phyloP scores from a whole-genome alignment of 2,888 invertebrate genomes.

The Andrena chrysosceles region DNA sequence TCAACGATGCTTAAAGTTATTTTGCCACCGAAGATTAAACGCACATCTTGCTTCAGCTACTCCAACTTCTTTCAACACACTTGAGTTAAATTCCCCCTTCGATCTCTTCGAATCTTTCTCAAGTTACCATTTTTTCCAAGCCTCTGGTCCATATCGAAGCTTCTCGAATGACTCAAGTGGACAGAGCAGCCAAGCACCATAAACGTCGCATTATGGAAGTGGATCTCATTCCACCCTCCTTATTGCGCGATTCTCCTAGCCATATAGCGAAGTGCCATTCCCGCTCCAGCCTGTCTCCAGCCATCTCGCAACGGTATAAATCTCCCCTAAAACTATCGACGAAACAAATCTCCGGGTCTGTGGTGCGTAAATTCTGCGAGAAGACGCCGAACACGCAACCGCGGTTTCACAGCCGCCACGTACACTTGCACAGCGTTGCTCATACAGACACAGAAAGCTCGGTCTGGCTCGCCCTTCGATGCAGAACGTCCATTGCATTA shows the following conservation, averaged over 20 bases:
- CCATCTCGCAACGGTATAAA: constrained; percentile 16
- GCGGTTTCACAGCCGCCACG: neutral
- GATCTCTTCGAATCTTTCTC: neutral
- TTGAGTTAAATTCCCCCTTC: neutral
- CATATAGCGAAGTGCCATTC: neutral
- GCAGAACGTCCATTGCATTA: constrained; percentile 77
- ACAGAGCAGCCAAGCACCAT: neutral
- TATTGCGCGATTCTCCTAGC: neutral
- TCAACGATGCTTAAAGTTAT: no score
- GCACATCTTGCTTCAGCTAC: no score
- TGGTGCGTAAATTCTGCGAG: constrained; percentile 51
- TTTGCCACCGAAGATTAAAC: no score
- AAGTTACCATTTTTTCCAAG: neutral
- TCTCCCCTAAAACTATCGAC: constrained; percentile 27
- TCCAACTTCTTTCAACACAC: neutral
- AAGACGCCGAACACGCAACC: neutral
- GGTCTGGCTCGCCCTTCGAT: constrained; percentile 46
- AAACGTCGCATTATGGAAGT: constrained; percentile 10
- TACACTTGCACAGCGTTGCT: neutral
- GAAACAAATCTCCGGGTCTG: constrained; percentile 46
- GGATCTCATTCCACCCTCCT: neutral
- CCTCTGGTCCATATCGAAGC: neutral
- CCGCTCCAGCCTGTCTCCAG: neutral
- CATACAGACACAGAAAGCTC: constrained; percentile 18
- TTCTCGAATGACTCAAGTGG: neutral